Base-by-base conservation (phyloP, 2,888 invertebrate genomes). In the Idaea straminata region DNA sequence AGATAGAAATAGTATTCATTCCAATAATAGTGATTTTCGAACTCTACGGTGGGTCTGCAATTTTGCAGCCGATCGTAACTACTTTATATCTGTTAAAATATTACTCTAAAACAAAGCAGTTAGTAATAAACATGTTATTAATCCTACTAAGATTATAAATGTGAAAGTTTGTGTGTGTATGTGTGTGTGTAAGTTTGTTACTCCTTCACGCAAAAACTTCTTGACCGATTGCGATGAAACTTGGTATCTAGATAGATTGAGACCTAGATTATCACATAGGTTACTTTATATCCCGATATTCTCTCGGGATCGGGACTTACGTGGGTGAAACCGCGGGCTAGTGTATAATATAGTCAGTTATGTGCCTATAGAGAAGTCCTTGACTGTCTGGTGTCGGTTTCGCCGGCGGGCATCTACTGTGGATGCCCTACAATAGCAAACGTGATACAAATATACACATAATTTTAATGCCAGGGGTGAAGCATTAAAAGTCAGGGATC, bases 401-500 rank as follows among this genome's bases (percentile, higher is more conserved):
- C 88, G 82, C 80, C 73, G 77, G 73, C 80, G 76, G 80, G 72
- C 74, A 73, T 76, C 47, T 47, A 47, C 47, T 47, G 82, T 86
- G 73, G 92, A 92, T 88, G 91, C 92, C 92, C 83, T 92, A 92
- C 92, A 92, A 92, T 90, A 74, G 90, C 91, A 81, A 91, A 87
- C 90, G 89, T 92, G 91, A 92, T 92, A 92, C 91, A 92, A 91
- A 92, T 91, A 92, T 90, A 92, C 89, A 91, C 89, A 91, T 92
- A 90, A 92, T 92, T 92, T 92, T 92, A 92, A 92, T 92, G 86
- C 91, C 87, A 84, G 86, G 88, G 91, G 92, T 91, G 92, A 92
- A 92, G 92, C 92, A 92, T 92, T 92, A 92, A 91, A 92, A 92
- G 92, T 92, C 92, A 92, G 88, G 92, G 92, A 92, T 92, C 92